These are phyloP conservation scores for Byasa hedistus DNA, from an alignment of 2,888 invertebrate genomes.

Conservation along the genomic window DNA sequence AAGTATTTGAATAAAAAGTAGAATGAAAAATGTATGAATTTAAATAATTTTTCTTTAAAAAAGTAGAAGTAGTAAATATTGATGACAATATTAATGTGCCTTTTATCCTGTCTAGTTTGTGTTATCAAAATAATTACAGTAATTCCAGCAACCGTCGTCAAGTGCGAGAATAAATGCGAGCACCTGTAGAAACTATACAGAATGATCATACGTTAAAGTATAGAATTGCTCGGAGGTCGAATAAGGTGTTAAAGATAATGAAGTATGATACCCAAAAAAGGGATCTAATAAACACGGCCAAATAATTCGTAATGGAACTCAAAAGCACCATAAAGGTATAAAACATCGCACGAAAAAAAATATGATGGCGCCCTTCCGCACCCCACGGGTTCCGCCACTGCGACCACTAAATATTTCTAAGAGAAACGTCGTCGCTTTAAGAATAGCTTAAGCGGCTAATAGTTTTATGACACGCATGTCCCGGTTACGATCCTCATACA, in stretches of 20 bases:
- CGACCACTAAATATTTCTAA: slow-evolving; percentile 58
- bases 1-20: too few relatives aligned
- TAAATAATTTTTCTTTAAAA: too few relatives aligned
- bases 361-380: slow-evolving; percentile 64
- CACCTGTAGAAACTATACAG: slow-evolving; percentile 11
- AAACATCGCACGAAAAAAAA: slow-evolving; percentile 57
- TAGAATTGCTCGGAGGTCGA: slow-evolving; percentile 37
- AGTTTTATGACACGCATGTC: slow-evolving; percentile 79
- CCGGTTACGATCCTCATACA: slow-evolving; percentile 47
- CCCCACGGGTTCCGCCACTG: slow-evolving; percentile 50
- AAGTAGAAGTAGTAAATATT: too few relatives aligned
- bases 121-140: slow-evolving; percentile 10
- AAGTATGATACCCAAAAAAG: slow-evolving; percentile 66
- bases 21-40: too few relatives aligned
- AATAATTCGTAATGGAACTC: slow-evolving; percentile 70
- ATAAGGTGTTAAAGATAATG: slow-evolving; percentile 75
- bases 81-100: too few relatives aligned
- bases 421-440: slow-evolving; percentile 66
- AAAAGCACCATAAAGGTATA: slow-evolving; percentile 62
- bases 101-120: too few relatives aligned
- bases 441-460: slow-evolving; percentile 78
- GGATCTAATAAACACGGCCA: slow-evolving; percentile 58
- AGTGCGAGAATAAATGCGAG: background rate
- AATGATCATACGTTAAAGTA: slow-evolving; percentile 9
- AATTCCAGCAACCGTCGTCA: slow-evolving; percentile 13